Evolutionary conservation across 2,888 invertebrate genomes (phyloP).

Genomic region (Hypselothyrea guttata): DNA sequence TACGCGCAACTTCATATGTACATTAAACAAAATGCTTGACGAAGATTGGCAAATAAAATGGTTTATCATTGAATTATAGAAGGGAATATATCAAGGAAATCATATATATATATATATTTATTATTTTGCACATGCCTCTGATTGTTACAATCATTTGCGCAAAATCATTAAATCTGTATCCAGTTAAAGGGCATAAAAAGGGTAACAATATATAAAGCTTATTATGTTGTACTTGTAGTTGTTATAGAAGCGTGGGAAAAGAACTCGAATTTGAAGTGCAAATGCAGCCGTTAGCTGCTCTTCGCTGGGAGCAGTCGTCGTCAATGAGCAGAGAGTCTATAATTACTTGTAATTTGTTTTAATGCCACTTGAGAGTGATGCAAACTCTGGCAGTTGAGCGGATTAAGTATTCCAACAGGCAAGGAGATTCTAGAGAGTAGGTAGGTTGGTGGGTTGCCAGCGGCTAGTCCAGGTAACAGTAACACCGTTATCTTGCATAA

Average conservation of each 20-base stretch:
- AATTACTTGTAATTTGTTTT: slow-evolving; percentile 78
- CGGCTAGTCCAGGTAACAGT: neutral
- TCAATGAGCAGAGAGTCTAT: slow-evolving; percentile 63
- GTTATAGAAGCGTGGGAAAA: neutral
- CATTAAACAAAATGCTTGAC: too few species aligned
- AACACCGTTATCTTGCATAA: slow-evolving; percentile 27
- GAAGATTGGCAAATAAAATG: too few species aligned
- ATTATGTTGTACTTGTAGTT: neutral
- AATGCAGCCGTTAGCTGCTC: slow-evolving; percentile 22
- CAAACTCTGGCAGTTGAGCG: slow-evolving; percentile 38
- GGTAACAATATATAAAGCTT: too few species aligned
- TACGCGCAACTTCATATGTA: too few species aligned
- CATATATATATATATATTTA: too few species aligned
- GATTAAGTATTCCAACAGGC: slow-evolving; percentile 42
- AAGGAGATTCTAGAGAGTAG: neutral
- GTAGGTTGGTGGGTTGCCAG: neutral
- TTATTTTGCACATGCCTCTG: too few species aligned
- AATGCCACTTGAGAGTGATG: slow-evolving; percentile 71
- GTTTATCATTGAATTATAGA: too few species aligned
- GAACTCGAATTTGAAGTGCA: slow-evolving; percentile 7
- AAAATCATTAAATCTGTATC: too few species aligned
- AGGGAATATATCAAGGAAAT: too few species aligned
- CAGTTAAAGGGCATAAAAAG: too few species aligned
- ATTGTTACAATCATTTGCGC: too few species aligned
- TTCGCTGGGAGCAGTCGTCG: slow-evolving; percentile 13